Base-by-base conservation (phyloP, 2,888 invertebrate species). In the Leucoma salicis region DNA sequence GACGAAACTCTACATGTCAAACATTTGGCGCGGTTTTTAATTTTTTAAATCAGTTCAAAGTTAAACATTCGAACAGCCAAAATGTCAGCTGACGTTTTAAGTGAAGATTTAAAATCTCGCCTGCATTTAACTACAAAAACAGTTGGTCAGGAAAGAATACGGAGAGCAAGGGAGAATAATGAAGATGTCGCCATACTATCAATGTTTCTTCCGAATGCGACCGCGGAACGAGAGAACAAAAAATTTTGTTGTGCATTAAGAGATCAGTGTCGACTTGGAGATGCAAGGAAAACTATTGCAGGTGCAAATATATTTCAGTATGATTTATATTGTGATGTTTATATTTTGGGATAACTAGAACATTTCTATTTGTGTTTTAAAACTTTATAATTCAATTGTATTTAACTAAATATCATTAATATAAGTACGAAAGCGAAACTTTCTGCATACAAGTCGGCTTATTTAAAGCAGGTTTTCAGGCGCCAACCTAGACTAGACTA, bases 131-230 rank as follows among this genome's bases (percentile, higher is more conserved):
- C 93, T 57, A 94, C 94, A 35, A 95, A 95, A 89, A 95, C 94
- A 25, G 94, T 95, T 37, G 95, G 95, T n/a, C 94, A 94, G 67
- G 95, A 96, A 11, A 91, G 95, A 74, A 95, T 96, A 69, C 92
- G 93, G 61, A 91, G 93, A 72, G 95, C 96, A 49, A 92, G 93
- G 83, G 95, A 95, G 66, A 93, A 93, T 74, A 95, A 96, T 81
- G 96, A 96, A 85, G 97, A 97, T 86, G 93, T 96, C 48, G 96
- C 96, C 39, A 93, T 97, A 63, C 88, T 96, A 63, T 95, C 96
- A 55, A 95, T 96, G 94, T 95, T 96, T 70, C 90, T 96, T 48
- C 94, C 96, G 32, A 91, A 91, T 63, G 91, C 92, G 25, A 91
- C 91, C 34, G 91, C 91, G 66, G 92, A 92, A 44, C 72, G 84